phyloP scores from a whole-genome alignment of 2,888 invertebrate species.

The Melieria crassipennis region DNA sequence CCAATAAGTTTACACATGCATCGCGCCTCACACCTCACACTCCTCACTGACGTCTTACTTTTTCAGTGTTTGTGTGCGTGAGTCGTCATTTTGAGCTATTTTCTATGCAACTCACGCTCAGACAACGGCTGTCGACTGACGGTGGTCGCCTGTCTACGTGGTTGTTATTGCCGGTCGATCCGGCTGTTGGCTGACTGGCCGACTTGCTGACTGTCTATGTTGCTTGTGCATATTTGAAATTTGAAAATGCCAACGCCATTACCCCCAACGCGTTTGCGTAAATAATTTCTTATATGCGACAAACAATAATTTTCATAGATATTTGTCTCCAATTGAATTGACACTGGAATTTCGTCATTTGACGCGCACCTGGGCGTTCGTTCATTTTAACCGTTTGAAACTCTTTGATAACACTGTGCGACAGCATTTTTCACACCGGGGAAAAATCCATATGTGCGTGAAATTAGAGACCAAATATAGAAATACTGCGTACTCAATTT shows the following conservation, averaged over 20 bases:
- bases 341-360: too few species aligned
- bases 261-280: background rate
- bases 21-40: too few species aligned
- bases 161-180: background rate
- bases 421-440: too few species aligned
- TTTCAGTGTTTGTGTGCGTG: background rate
- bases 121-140: too few species aligned
- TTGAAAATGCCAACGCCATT: constrained; percentile 12
- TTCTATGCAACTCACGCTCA: constrained; percentile 30
- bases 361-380: too few species aligned
- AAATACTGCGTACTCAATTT: too few species aligned
- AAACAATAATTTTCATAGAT: constrained; percentile 13
- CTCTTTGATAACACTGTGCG: too few species aligned
- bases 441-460: too few species aligned
- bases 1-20: constrained; percentile 9
- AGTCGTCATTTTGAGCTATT: constrained; percentile 12
- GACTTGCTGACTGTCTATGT: background rate
- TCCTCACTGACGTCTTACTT: background rate
- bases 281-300: background rate
- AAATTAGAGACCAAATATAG: too few species aligned
- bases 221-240: background rate
- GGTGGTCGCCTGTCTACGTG: background rate
- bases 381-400: too few species aligned
- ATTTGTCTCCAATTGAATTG: background rate
- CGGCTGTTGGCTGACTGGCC: constrained; percentile 2